Conservation (phyloP, 2,113 vertebrate genomes). For the Paedocypris sp. region DNA sequence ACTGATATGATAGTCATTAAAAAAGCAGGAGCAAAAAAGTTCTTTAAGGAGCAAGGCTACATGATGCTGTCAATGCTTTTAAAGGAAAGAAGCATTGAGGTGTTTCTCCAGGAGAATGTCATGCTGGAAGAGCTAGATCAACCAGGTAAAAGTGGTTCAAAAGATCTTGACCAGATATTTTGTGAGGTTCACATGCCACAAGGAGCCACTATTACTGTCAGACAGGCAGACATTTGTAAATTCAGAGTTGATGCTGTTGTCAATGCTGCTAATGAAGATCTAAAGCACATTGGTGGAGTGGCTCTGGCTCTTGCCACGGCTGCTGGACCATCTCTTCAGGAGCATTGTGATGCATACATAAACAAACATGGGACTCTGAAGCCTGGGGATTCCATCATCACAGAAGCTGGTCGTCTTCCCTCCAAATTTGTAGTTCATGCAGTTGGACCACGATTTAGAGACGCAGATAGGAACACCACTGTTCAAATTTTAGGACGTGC, state of each 20-base stretch:
- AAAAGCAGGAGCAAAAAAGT: constrained; percentile 68
- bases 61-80: constrained; percentile 38
- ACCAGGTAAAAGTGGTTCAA: neutral
- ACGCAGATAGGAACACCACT: neutral
- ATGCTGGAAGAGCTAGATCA: constrained; percentile 28
- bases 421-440: constrained; percentile 71
- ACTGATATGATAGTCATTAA: constrained; percentile 47
- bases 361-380: constrained; percentile 23
- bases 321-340: constrained; percentile 68
- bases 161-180: neutral
- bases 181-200: constrained; percentile 39
- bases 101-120: constrained; percentile 52
- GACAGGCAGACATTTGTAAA: constrained; percentile 54
- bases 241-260: constrained; percentile 67
- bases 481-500: constrained; percentile 39
- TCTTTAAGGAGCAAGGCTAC: constrained; percentile 53
- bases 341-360: constrained; percentile 49
- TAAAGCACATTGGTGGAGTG: constrained; percentile 62
- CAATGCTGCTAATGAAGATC: constrained; percentile 70
- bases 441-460: constrained; percentile 65
- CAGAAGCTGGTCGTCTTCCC: constrained; percentile 54
- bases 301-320: constrained; percentile 53
- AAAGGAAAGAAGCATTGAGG: constrained; percentile 48
- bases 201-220: constrained; percentile 58
- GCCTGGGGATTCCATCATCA: constrained; percentile 44